phyloP scores from a whole-genome alignment of 1,140 invertebrate genomes.

The Pachypsylla venusta region DNA sequence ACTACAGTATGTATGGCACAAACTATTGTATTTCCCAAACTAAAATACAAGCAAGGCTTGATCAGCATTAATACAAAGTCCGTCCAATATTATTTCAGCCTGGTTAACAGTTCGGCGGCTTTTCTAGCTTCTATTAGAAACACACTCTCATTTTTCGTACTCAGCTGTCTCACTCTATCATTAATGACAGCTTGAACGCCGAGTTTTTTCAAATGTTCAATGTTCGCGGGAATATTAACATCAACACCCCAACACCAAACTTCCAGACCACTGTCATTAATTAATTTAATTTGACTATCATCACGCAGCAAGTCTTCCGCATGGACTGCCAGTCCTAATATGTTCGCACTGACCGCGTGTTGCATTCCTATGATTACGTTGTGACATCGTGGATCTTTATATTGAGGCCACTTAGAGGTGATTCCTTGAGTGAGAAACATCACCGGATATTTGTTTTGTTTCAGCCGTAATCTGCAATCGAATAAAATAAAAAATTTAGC shows the following conservation, averaged over 20 bases:
- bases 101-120: not conserved
- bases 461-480: slow-evolving; percentile 48
- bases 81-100: slow-evolving; percentile 3
- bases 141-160: slow-evolving; percentile 2
- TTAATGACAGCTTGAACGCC: slow-evolving; percentile 88
- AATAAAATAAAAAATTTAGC: not conserved
- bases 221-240: slow-evolving; percentile 76
- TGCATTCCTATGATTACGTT: slow-evolving; percentile 64
- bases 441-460: slow-evolving; percentile 91
- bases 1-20: no score
- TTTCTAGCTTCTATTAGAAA: slow-evolving; percentile 1
- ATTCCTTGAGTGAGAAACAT: slow-evolving; percentile 82
- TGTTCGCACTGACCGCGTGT: slow-evolving; percentile 59
- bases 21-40: no score
- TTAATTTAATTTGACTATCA: slow-evolving; percentile 41
- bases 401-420: slow-evolving; percentile 61
- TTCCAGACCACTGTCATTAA: slow-evolving; percentile 58
- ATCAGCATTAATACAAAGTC: no score
- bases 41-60: no score
- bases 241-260: slow-evolving; percentile 95
- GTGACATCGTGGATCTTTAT: slow-evolving; percentile 66
- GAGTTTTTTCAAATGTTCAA: slow-evolving; percentile 66
- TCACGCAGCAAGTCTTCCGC: slow-evolving; percentile 80
- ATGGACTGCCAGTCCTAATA: slow-evolving; percentile 79
- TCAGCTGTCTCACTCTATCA: slow-evolving; percentile 35